These are phyloP conservation scores for Delphinus delphis DNA, from an alignment of 2,113 vertebrate species.

Conservation along the genomic window DNA sequence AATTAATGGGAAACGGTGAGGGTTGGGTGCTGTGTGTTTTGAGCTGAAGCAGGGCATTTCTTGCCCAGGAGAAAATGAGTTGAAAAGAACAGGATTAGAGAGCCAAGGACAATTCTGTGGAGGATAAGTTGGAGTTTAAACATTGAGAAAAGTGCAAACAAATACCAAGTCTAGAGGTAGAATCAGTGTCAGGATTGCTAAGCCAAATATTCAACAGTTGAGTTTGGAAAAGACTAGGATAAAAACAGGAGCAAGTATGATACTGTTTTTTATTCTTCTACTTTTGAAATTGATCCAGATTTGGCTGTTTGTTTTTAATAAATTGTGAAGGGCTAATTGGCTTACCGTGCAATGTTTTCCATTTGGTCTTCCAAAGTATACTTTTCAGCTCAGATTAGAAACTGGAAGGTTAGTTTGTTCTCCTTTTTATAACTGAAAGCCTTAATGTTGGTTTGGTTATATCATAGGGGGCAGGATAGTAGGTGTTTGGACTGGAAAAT, in stretches of 20 bases:
- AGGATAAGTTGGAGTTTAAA: constrained; percentile 2
- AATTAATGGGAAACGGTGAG: background rate
- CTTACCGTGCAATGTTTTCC: background rate
- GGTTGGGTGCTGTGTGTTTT: background rate
- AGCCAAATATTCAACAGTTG: background rate
- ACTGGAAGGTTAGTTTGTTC: background rate
- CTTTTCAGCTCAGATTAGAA: background rate
- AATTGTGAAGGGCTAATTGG: background rate
- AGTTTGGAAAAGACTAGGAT: background rate
- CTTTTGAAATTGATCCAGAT: constrained; percentile 15
- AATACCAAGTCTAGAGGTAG: background rate
- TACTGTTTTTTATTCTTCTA: background rate
- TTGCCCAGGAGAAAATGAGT: background rate
- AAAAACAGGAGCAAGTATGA: background rate
- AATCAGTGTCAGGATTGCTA: background rate
- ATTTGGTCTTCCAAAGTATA: constrained; percentile 40
- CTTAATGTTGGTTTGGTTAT: background rate
- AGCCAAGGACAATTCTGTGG: background rate
- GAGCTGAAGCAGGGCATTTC: background rate
- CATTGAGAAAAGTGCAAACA: background rate
- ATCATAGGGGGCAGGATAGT: background rate
- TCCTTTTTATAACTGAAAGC: background rate
- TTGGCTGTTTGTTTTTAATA: background rate
- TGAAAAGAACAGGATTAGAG: background rate
- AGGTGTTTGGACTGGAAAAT: background rate